Evolutionary conservation across 1,140 invertebrate species (phyloP).

Genomic region (Pseudomyrmex concolor): DNA sequence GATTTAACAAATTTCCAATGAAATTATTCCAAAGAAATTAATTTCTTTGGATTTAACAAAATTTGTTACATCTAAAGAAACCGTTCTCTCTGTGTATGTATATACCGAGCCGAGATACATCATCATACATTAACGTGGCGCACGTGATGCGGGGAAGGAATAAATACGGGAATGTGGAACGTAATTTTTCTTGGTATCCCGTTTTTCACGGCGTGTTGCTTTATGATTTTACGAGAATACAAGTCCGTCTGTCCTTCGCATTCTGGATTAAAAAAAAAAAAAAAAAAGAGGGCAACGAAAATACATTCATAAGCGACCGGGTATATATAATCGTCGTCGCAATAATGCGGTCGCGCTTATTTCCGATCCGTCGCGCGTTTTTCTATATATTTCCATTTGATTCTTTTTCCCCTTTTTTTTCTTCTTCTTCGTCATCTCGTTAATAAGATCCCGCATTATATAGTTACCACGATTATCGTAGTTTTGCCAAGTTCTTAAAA

Average conservation of each 20-base stretch:
- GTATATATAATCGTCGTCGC: too few relatives aligned
- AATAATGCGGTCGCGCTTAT: not conserved
- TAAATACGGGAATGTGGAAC: too few relatives aligned
- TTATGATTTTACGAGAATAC: not conserved
- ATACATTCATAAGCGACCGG: conserved; percentile 24
- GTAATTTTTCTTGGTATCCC: not conserved
- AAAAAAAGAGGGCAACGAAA: not conserved
- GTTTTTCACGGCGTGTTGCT: not conserved
- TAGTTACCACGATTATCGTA: not conserved
- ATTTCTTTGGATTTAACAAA: too few relatives aligned
- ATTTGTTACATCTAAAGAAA: too few relatives aligned
- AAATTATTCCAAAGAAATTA: too few relatives aligned
- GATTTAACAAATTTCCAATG: too few relatives aligned
- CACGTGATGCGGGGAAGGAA: too few relatives aligned
- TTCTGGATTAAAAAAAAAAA: not conserved
- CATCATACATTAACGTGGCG: too few relatives aligned
- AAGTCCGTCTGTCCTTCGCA: not conserved
- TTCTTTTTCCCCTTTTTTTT: not conserved
- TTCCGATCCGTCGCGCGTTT: not conserved
- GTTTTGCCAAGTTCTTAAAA: conserved; percentile 44
- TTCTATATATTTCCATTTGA: too few relatives aligned
- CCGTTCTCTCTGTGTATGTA: too few relatives aligned
- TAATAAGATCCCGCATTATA: not conserved
- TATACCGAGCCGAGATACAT: too few relatives aligned
- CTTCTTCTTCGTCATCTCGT: not conserved